Percentiles rank a stretch among this genome's conserved stretches.
These are phyloP conservation scores for Nebria brevicollis DNA, from an alignment of 2,888 invertebrate species.

Conservation along the genomic window DNA sequence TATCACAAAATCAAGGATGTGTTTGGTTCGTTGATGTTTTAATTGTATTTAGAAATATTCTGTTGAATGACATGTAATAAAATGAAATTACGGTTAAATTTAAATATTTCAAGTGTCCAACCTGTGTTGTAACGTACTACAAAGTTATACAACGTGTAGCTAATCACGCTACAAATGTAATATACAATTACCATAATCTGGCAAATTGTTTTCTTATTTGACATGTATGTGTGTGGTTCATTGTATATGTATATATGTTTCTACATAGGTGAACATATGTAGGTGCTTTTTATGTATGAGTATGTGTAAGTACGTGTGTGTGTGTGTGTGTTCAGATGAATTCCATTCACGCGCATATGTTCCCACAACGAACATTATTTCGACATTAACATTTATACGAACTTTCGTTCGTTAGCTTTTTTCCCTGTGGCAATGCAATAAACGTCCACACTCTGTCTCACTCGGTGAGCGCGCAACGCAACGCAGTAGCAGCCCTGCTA, in stretches of 20 bases:
- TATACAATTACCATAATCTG: conserved; percentile 30
- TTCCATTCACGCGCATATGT: conserved; percentile 19
- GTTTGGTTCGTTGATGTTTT: neutral
- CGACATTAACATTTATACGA: conserved; percentile 47
- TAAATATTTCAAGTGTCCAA: neutral
- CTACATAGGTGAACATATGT: too few species aligned
- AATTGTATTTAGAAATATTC: neutral
- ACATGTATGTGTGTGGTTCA: conserved; percentile 16
- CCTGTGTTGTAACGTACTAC: neutral
- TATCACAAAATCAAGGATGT: neutral
- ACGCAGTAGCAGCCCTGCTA: too few species aligned
- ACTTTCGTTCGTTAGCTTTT: conserved; percentile 46
- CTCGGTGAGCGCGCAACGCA: neutral
- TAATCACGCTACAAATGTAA: conserved; percentile 5
- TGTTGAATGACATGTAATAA: neutral
- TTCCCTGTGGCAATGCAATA: conserved; percentile 31
- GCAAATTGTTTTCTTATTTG: conserved; percentile 44
- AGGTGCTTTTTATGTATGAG: neutral
- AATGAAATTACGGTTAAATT: neutral
- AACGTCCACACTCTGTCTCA: conserved; percentile 34
- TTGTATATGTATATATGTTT: neutral
- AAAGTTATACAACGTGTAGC: neutral
- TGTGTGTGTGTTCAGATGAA: conserved; percentile 5
- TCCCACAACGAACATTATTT: conserved; percentile 38
- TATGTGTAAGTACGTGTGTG: neutral